Evolutionary conservation across 1,140 invertebrate species (phyloP).

Genomic region (Sweltsa coloradensis): DNA sequence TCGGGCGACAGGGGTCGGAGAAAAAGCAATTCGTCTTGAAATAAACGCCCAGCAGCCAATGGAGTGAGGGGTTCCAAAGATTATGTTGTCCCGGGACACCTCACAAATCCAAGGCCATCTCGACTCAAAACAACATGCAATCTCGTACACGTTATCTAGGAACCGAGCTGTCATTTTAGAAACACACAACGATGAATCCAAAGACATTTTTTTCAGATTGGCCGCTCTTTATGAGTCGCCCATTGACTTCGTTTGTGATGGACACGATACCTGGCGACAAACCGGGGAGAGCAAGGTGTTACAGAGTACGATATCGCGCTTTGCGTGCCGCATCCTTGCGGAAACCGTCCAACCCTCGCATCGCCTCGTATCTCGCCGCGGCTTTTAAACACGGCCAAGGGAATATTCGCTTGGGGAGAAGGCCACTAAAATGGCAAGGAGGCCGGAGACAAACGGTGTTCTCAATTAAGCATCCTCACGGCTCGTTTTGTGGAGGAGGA

Average conservation of each 20-base stretch:
- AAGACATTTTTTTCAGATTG: constrained; percentile 97
- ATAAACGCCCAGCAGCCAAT: no score
- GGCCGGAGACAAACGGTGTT: constrained; percentile 93
- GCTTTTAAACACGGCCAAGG: no score
- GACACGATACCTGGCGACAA: constrained; percentile 80
- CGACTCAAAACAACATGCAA: constrained; percentile 83
- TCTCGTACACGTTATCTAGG: constrained; percentile 91
- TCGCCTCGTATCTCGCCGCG: constrained; percentile 90
- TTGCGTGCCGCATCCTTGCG: constrained; percentile 94
- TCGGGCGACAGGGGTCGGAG: no score
- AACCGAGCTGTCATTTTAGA: constrained; percentile 97
- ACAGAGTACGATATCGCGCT: constrained; percentile 92
- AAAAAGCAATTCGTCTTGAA: no score
- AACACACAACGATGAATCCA: constrained; percentile 86
- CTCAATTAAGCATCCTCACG: constrained; percentile 88
- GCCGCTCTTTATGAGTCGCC: constrained; percentile 91
- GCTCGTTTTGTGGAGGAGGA: constrained; percentile 65
- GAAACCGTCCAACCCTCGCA: constrained; percentile 77
- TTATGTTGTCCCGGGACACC: no score
- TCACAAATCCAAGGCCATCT: no score
- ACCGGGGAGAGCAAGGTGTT: constrained; percentile 52
- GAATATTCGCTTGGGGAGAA: constrained; percentile 69
- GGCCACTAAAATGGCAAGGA: constrained; percentile 97
- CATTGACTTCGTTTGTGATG: constrained; percentile 99
- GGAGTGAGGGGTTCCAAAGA: no score